Evolutionary conservation across 2,113 vertebrate species (phyloP).

Genomic region (Gymnorhina tibicen): DNA sequence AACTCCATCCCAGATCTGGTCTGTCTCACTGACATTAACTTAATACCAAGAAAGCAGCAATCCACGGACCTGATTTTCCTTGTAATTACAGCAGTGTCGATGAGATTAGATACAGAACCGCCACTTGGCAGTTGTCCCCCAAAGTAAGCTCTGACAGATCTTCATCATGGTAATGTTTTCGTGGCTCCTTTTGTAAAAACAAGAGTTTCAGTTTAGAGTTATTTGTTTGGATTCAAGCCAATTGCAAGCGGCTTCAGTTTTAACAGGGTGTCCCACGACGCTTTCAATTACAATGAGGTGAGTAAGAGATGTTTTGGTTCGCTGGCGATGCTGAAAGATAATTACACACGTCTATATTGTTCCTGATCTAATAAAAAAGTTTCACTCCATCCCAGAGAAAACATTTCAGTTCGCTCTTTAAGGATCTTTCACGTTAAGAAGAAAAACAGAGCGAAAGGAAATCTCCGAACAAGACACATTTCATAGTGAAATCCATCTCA

Average conservation of each 20-base stretch:
- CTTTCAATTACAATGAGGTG: not conserved
- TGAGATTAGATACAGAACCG: not conserved
- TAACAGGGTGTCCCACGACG: not conserved
- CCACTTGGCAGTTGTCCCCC: constrained; percentile 6
- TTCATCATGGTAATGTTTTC: not conserved
- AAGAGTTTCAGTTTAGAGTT: constrained; percentile 12
- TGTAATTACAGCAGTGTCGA: not conserved
- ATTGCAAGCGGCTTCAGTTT: not conserved
- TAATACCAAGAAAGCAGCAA: not conserved
- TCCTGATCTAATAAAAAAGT: not conserved
- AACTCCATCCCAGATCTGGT: not conserved
- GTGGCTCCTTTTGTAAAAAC: constrained; percentile 13
- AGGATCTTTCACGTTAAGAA: not conserved
- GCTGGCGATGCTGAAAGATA: constrained; percentile 7
- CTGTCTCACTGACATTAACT: not conserved
- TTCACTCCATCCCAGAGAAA: constrained; percentile 1
- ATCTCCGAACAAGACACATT: constrained; percentile 25
- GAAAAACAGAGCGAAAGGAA: constrained; percentile 17
- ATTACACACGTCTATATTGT: constrained; percentile 9
- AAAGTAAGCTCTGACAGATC: not conserved
- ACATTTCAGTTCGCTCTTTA: not conserved
- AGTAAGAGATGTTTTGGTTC: constrained; percentile 32
- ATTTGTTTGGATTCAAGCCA: constrained; percentile 37
- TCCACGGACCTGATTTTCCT: not conserved
- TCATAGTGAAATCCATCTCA: not conserved